Evolutionary conservation across 1,140 invertebrate species (phyloP), one percentile per base, ranked within the genome.

Genomic region (Dinoponera quadriceps): DNA sequence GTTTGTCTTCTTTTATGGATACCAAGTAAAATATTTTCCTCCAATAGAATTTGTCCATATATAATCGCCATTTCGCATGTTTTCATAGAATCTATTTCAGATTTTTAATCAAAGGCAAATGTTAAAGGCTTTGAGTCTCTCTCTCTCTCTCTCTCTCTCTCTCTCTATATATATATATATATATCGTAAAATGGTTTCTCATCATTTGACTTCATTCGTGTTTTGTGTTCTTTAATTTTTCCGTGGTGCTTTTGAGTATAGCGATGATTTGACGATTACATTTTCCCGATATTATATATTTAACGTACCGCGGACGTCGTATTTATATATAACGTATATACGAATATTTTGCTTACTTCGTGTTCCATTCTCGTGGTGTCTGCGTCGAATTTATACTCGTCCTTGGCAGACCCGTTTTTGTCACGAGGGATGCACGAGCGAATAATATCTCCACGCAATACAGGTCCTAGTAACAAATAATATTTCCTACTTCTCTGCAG

Each of bases 311-410:
- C 69, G 49, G 51, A 48, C 57, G 65, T 69, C 33, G 25, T 48
- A 77, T 77, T 77, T 66, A 66, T 65, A 77, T 66, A 66, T 65
- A 77, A 65, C 44, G 20, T 65, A 68, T 69, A 57, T 69, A 59
- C 51, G 75, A 80, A 80, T 80, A 80, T 80, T 80, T 80, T 78
- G 66, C 62, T 78, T 68, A 54, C 51, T 68, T 78, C 65, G 75
- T 29, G 22, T n/a, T 25, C 65, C 65, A 33, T 78, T 78, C 25
- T 55, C 75, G 63, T 29, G 16, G 49, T 55, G 75, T 80, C 75
- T 69, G 75, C 65, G 9, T 69, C 65, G 65, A 80, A 80, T 80
- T 80, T 80, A 59, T 80, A 80, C 51, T 69, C 75, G 63, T 80
- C 75, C 65, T 27, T 51, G 54, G 33, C 75, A 80, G 75, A 80